phyloP scores from a whole-genome alignment of 2,797 vertebrate species.

The Acanthurus tractus region DNA sequence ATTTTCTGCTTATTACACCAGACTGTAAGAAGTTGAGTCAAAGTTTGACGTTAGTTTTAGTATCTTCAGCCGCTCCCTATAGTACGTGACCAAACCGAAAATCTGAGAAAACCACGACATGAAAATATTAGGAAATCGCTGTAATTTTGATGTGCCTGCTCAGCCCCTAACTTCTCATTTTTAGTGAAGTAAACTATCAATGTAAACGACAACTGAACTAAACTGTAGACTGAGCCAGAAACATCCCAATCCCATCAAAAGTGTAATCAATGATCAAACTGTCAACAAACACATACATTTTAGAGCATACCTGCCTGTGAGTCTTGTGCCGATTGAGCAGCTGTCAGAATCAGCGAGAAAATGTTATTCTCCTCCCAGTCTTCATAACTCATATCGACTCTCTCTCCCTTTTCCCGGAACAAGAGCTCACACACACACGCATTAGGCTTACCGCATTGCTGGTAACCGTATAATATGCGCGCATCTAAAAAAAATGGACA shows the following conservation, averaged over 20 bases:
- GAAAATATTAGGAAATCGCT: neutral
- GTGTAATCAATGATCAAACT: neutral
- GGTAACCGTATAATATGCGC: neutral
- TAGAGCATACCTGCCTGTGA: constrained; percentile 62
- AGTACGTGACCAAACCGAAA: neutral
- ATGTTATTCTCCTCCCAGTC: constrained; percentile 12
- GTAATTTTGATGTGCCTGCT: neutral
- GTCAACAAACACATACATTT: neutral
- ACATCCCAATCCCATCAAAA: neutral
- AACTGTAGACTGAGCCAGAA: neutral
- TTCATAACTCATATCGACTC: constrained; percentile 26
- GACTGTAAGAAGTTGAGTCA: constrained; percentile 19
- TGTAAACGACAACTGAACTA: neutral
- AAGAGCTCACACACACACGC: constrained; percentile 15
- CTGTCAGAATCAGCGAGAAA: constrained; percentile 19
- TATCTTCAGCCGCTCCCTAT: neutral
- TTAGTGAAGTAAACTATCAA: constrained; percentile 6
- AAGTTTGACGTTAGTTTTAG: neutral
- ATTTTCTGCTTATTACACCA: constrained; percentile 55
- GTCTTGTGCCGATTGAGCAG: constrained; percentile 22
- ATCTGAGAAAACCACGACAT: neutral
- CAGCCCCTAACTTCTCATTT: constrained; percentile 38
- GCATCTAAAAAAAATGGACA: neutral
- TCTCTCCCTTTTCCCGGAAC: constrained; percentile 79
- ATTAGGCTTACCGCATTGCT: constrained; percentile 50